These are phyloP conservation scores for Cariama cristata DNA, from an alignment of 2,113 vertebrate species.

Conservation along the genomic window DNA sequence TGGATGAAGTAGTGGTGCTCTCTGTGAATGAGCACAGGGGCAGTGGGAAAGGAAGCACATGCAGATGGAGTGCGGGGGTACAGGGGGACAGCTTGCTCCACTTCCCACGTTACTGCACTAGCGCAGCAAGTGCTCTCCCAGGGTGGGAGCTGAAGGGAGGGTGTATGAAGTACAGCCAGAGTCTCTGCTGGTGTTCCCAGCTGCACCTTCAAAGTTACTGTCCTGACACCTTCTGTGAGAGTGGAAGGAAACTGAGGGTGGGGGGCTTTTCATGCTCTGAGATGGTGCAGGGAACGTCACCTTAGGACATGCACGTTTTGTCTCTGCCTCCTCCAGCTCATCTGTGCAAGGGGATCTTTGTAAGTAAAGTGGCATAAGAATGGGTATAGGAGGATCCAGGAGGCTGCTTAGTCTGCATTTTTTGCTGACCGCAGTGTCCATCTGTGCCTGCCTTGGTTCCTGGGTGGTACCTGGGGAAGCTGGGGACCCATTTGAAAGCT, in stretches of 20 bases:
- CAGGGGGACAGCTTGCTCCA: background rate
- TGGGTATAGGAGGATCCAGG: background rate
- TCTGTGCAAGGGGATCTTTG: background rate
- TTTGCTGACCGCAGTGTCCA: background rate
- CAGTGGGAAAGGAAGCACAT: accelerated
- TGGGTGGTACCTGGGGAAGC: background rate
- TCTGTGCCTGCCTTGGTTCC: background rate
- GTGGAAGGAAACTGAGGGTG: background rate
- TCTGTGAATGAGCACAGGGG: background rate
- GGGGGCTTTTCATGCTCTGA: background rate
- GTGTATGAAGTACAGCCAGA: background rate
- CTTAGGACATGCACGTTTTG: background rate
- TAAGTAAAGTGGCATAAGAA: background rate
- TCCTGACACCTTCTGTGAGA: background rate
- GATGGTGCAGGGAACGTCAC: background rate
- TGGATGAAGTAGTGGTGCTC: background rate
- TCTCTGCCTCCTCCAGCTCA: background rate
- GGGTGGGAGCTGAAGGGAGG: background rate
- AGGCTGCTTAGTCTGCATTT: background rate
- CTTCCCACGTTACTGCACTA: background rate
- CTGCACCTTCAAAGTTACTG: background rate
- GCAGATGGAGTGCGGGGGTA: background rate
- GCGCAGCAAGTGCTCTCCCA: background rate
- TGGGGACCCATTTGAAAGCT: background rate
- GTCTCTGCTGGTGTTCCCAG: background rate